These are phyloP conservation scores for Drosophila merina DNA, from an alignment of 2,888 invertebrate species.

Conservation along the genomic window DNA sequence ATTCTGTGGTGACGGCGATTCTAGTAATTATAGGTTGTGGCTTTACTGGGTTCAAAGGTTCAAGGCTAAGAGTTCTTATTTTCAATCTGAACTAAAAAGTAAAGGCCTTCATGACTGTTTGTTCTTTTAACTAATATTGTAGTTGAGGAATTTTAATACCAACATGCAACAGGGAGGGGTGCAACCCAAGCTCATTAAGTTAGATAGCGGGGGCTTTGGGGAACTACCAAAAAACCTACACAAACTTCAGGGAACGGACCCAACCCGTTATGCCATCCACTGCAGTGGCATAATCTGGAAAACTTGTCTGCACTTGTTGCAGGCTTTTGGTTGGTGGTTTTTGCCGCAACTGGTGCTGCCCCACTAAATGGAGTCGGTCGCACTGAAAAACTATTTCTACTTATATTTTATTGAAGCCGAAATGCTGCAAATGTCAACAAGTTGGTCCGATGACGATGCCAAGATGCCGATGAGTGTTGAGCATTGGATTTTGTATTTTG, in stretches of 20 bases:
- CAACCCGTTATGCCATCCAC: slow-evolving; percentile 49
- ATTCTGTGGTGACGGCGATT: not conserved
- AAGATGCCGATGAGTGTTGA: slow-evolving; percentile 46
- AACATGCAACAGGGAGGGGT: not conserved
- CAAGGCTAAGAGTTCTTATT: not conserved
- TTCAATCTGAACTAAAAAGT: no score
- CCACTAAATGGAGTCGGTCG: slow-evolving; percentile 59
- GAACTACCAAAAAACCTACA: slow-evolving; percentile 6
- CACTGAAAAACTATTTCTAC: slow-evolving; percentile 68
- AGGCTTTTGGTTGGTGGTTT: slow-evolving; percentile 36
- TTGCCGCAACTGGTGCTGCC: slow-evolving; percentile 43
- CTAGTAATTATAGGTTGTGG: slow-evolving; percentile 55
- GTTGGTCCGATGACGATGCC: slow-evolving; percentile 61
- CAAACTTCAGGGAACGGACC: slow-evolving; percentile 6
- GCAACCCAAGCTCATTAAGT: slow-evolving; percentile 3
- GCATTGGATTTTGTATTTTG: slow-evolving; percentile 19
- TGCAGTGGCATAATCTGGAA: slow-evolving; percentile 62
- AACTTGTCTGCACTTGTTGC: slow-evolving; percentile 71
- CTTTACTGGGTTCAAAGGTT: not conserved
- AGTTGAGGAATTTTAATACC: not conserved
- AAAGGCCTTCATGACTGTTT: no score
- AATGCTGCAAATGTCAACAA: slow-evolving; percentile 76
- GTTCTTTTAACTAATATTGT: no score
- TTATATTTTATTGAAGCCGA: slow-evolving; percentile 73
- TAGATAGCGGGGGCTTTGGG: slow-evolving; percentile 5